phyloP scores from a whole-genome alignment of 1,140 invertebrate species.

The Drosophila chauvacae region DNA sequence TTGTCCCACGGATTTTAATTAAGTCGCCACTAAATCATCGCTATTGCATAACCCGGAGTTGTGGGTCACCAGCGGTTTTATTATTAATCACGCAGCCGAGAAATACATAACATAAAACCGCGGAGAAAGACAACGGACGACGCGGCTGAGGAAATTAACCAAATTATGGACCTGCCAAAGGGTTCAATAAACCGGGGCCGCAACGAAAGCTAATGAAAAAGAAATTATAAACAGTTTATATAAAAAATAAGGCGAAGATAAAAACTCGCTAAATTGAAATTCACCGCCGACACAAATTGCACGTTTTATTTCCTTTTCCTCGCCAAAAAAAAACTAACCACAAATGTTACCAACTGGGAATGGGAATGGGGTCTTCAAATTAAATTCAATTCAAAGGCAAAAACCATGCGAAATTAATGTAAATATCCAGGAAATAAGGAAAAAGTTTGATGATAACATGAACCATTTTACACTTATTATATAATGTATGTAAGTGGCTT shows the following conservation, averaged over 20 bases:
- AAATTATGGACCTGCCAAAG: constrained; percentile 52
- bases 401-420: constrained; percentile 43
- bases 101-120: constrained; percentile 20
- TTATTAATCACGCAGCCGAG: constrained; percentile 46
- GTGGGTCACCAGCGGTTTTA: constrained; percentile 46
- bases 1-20: constrained; percentile 63
- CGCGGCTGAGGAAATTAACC: constrained; percentile 51
- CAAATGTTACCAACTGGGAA: constrained; percentile 40
- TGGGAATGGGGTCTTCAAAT: constrained; percentile 49
- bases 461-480: constrained; percentile 17
- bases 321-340: constrained; percentile 38
- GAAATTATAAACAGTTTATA: constrained; percentile 81
- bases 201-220: constrained; percentile 77
- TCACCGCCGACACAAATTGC: constrained; percentile 71
- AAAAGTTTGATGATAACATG: constrained; percentile 22
- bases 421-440: constrained; percentile 42
- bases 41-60: constrained; percentile 48
- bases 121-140: constrained; percentile 18
- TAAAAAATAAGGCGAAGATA: constrained; percentile 56
- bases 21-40: constrained; percentile 55
- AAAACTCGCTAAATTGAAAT: constrained; percentile 56
- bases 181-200: constrained; percentile 64
- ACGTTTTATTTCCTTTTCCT: constrained; percentile 81
- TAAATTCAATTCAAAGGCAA: constrained; percentile 57
- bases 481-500: constrained; percentile 13